Percentiles rank a stretch among this genome's conserved stretches.
These are phyloP conservation scores for Pantelozetes paolii DNA, from an alignment of 2,888 invertebrate species.

Conservation along the genomic window DNA sequence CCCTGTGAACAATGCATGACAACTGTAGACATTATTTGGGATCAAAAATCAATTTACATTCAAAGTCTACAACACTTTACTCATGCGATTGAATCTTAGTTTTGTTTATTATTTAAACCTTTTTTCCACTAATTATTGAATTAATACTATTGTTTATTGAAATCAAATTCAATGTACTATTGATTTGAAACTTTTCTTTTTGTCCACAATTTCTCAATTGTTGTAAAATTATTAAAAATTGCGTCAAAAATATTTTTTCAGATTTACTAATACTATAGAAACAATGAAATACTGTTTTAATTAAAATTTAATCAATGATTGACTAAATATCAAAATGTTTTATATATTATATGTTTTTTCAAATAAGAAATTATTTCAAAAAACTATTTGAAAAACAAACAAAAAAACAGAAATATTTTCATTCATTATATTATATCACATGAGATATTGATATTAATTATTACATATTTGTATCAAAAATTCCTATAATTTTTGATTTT, in stretches of 20 bases:
- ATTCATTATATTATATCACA: not conserved
- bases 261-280: not conserved
- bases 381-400: slow-evolving; percentile 1
- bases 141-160: too few relatives aligned
- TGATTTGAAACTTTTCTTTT: not conserved
- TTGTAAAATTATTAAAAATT: slow-evolving; percentile 6
- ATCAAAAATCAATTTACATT: not conserved
- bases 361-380: not conserved
- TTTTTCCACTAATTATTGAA: too few relatives aligned
- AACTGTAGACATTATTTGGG: not conserved
- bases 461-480: not conserved
- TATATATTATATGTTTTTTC: slow-evolving; percentile 5
- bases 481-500: not conserved
- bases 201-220: not conserved
- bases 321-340: slow-evolving; percentile 27
- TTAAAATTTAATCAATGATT: slow-evolving; percentile 24
- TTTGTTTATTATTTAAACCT: too few relatives aligned
- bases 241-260: slow-evolving; percentile 5
- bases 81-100: too few relatives aligned
- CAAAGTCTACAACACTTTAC: not conserved
- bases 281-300: slow-evolving; percentile 15
- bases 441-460: not conserved
- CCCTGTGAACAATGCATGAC: slow-evolving; percentile 16
- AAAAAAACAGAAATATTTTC: not conserved
- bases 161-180: too few relatives aligned